phyloP scores from a whole-genome alignment of 2,113 vertebrate genomes.

The Mugil cephalus region DNA sequence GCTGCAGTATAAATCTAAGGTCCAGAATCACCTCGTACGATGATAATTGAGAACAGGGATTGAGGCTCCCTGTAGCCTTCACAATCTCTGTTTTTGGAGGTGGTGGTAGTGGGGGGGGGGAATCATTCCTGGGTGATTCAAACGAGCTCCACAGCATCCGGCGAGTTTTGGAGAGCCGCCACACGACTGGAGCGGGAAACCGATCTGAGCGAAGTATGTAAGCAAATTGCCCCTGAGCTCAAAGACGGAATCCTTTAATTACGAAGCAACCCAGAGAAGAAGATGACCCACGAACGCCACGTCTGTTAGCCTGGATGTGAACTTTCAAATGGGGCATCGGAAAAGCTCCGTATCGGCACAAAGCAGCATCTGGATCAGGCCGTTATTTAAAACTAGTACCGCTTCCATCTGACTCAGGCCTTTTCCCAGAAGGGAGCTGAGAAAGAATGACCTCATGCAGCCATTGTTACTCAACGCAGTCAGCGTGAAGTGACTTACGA shows the following conservation, averaged over 20 bases:
- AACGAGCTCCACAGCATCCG: conserved; percentile 67
- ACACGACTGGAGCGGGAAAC: conserved; percentile 46
- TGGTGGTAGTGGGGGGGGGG: too few relatives aligned
- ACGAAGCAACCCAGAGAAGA: conserved; percentile 24
- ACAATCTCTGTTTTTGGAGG: conserved; percentile 60
- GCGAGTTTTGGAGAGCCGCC: conserved; percentile 67
- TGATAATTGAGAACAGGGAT: conserved; percentile 81
- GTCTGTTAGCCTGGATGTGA: conserved; percentile 50
- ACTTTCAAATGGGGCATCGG: conserved; percentile 29
- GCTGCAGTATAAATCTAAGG: conserved; percentile 66
- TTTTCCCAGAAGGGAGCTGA: conserved; percentile 33
- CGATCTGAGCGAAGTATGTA: conserved; percentile 48
- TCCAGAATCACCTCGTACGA: conserved; percentile 57
- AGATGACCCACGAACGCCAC: conserved; percentile 18
- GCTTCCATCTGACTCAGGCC: conserved; percentile 48
- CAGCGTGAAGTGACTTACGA: conserved; percentile 46
- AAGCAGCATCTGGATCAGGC: conserved; percentile 32
- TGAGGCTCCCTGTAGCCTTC: conserved; percentile 54
- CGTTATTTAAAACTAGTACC: conserved; percentile 50
- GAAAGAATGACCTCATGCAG: conserved; percentile 35
- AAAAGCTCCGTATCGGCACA: conserved; percentile 23
- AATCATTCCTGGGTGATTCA: conserved; percentile 74
- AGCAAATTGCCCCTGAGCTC: conserved; percentile 43
- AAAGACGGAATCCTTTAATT: conserved; percentile 56
- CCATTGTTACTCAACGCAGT: conserved; percentile 32